Base-by-base conservation (phyloP, 2,888 invertebrate species). In the Protodeltote pygarga region DNA sequence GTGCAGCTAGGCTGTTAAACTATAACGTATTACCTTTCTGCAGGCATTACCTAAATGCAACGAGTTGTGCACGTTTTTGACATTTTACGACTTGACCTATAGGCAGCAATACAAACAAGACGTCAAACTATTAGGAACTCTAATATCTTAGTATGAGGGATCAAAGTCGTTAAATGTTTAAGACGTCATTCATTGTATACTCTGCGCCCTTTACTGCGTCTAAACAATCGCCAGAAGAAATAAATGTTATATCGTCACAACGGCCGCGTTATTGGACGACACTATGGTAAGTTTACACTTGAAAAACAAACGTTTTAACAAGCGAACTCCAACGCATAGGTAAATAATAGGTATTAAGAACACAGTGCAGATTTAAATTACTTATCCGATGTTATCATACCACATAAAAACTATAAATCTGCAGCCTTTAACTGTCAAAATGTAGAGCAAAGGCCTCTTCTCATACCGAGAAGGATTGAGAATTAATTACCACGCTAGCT, bases 21-120 rank as follows among this genome's bases (percentile, higher is more conserved):
- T 21, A 40, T 54, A 61, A 37, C 33, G 40, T 41, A 54, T 37
- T 58, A 61, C 23, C 13, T 15, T 40, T 11, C 16, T 25, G 40
- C 10, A 61, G 19, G 21, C 4, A 37, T 25, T 25, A 19, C 33
- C 41, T 13, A 28, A 55, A 11, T 32, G 21, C 48, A 14, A 33
- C 25, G 37, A 52, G 27, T 50, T 42, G 39, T 40, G 48, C 68
- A 65, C 64, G 68, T 48, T 63, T 63, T 64, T 67, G 64, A 64
- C 64, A 65, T 67, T 65, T 54, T 53, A 67, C 59, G 47, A 54
- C 45, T 31, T 63, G 67, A 65, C 68, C 67, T 63, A 50, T 39
- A 48, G 33, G 13, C 38, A 32, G 35, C 39, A 47, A 57, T 46
- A 27, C 13, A 46, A 34, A 11, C 3, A 9, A 41, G 20, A 29